Evolutionary conservation across 2,113 vertebrate genomes (phyloP), one percentile per base, ranked within the genome.

Genomic region (Thunnus thynnus): DNA sequence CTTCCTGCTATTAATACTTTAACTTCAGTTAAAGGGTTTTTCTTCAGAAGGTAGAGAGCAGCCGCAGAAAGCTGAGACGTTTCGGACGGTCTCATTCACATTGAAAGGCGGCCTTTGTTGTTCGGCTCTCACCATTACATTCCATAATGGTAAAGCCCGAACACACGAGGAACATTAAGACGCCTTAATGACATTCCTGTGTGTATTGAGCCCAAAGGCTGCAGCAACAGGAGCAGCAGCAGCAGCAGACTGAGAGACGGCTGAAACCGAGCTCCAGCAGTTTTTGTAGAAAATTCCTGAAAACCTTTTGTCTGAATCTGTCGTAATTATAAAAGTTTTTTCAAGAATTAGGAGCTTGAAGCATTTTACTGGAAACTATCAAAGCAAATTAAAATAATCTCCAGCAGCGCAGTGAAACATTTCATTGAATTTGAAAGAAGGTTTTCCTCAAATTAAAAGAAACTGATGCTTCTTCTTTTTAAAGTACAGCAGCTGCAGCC

Each of bases 101-200:
- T 44, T 81, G 70, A 92, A 87, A 82, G 82, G 25, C 55, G 1
- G 0, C 7, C 84, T 87, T 73, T 86, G 80, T 86, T 84, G 78
- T 58, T 80, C 30, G 0, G 44, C 72, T 72, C 54, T 64, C 64
- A 47, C 50, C 32, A n/a, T 67, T 27, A 77, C 86, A 86, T 88
- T 90, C 88, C 89, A 76, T 46, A 54, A 6, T 5, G 61, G n/a
- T 67, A 76, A 50, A 55, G 51, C 5, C 17, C 17, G 10, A 81
- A 72, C 56, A 55, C 81, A 78, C 50, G 30, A 61, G 64, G 75
- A 74, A 57, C 82, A 66, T 72, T 55, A 61, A 83, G 65, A 76
- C n/a, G 18, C 32, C 72, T 77, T 89, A 65, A 84, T 80, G 81
- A 82, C 86, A 82, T 90, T 88, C 89, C 84, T 63, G 56, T 54